phyloP scores from a whole-genome alignment of 1,140 invertebrate species.

The Aleiodes sp. region DNA sequence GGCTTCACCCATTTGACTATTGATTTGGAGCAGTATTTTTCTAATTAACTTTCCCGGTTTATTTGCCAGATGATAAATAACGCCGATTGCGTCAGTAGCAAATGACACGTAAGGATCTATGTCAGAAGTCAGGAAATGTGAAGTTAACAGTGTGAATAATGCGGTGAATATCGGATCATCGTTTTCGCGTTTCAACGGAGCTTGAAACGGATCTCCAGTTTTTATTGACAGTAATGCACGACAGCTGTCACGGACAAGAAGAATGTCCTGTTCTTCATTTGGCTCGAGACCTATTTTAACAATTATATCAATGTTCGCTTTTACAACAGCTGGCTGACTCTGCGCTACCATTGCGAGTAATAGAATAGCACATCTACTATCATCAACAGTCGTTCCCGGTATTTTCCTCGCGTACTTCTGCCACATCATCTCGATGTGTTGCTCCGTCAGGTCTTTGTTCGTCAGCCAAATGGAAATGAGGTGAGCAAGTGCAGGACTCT shows the following conservation, averaged over 20 bases:
- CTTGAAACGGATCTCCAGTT: conserved; percentile 43
- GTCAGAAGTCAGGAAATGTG: conserved; percentile 60
- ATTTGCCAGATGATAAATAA: conserved; percentile 69
- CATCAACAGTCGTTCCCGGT: conserved; percentile 72
- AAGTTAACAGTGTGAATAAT: conserved; percentile 62
- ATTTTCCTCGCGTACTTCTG: conserved; percentile 82
- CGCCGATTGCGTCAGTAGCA: conserved; percentile 69
- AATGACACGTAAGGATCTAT: conserved; percentile 69
- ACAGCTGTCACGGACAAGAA: conserved; percentile 70
- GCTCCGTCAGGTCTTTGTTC: conserved; percentile 69
- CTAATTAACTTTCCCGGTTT: conserved; percentile 55
- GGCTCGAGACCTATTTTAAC: conserved; percentile 69
- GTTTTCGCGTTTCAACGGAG: conserved; percentile 59
- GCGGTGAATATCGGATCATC: conserved; percentile 70
- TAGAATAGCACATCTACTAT: conserved; percentile 76
- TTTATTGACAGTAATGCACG: conserved; percentile 68
- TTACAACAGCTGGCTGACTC: conserved; percentile 66
- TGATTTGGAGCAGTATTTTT: conserved; percentile 45
- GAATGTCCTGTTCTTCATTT: conserved; percentile 65
- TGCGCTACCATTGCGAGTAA: conserved; percentile 79
- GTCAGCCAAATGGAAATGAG: conserved; percentile 75
- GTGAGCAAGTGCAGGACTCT: conserved; percentile 76
- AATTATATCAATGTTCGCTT: conserved; percentile 70
- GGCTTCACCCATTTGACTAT: conserved; percentile 33
- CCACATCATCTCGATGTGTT: conserved; percentile 76